These are phyloP conservation scores for Narcine bancroftii DNA, from an alignment of 2,113 vertebrate species.

Conservation along the genomic window DNA sequence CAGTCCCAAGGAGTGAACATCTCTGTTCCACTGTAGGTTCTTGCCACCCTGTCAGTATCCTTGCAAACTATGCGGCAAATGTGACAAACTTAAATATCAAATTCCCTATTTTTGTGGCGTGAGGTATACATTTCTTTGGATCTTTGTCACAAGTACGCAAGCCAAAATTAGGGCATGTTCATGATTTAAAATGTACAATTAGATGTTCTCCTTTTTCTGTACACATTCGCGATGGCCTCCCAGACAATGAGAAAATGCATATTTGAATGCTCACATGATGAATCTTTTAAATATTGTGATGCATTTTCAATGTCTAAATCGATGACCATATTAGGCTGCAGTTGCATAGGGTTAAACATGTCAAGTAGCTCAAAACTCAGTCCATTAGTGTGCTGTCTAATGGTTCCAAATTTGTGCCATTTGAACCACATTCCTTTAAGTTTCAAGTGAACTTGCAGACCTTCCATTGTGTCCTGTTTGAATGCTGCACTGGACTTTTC, in stretches of 20 bases:
- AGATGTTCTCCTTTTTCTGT: background rate
- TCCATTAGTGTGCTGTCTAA: background rate
- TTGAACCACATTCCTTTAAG: background rate
- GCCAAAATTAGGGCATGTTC: too few species aligned
- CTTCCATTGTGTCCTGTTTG: background rate
- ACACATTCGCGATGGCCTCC: background rate
- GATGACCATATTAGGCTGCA: background rate
- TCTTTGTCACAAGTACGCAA: background rate
- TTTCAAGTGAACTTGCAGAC: background rate
- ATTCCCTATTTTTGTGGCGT: background rate
- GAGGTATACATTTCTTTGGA: background rate
- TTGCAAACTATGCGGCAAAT: background rate
- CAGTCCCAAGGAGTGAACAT: background rate
- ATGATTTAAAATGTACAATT: background rate
- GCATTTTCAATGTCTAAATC: background rate
- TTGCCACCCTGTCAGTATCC: background rate
- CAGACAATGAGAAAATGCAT: background rate
- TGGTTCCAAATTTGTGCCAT: background rate
- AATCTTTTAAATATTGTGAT: slow-evolving; percentile 15
- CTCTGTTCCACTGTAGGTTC: background rate
- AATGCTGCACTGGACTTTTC: background rate
- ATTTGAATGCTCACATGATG: background rate
- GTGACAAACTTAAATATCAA: background rate
- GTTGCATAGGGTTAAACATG: background rate
- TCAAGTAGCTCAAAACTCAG: background rate